A percentile compares a stretch with the other conserved stretches of the same genome.
Conservation (phyloP, 2,888 invertebrate genomes). For the Sympetrum striolatum region DNA sequence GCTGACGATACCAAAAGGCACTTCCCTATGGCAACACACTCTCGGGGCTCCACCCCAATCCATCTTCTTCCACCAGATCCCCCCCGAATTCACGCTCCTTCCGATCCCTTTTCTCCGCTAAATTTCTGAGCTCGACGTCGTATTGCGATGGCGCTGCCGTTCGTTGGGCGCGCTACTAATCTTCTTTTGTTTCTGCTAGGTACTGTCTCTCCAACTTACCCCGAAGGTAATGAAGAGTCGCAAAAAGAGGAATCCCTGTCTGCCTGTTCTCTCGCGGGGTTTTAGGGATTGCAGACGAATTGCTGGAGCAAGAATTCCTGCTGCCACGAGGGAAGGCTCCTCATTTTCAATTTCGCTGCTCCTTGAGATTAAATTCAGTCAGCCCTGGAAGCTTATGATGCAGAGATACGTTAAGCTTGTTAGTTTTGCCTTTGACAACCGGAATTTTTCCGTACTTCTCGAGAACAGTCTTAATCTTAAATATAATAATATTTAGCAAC, state of each 20-base stretch:
- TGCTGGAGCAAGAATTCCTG: neutral
- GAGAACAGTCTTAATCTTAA: too few relatives aligned
- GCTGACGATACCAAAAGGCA: constrained; percentile 41
- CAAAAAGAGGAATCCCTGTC: neutral
- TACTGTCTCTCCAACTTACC: too few relatives aligned
- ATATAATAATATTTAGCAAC: too few relatives aligned
- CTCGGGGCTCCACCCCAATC: constrained; percentile 16
- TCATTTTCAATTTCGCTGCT: neutral
- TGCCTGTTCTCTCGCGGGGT: neutral
- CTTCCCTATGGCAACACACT: constrained; percentile 41
- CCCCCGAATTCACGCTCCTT: neutral
- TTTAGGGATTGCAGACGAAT: constrained; percentile 11
- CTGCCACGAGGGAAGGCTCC: neutral
- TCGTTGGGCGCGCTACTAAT: neutral
- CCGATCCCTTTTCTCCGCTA: neutral
- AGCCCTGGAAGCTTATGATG: neutral
- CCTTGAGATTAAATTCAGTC: neutral
- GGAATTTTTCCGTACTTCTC: too few relatives aligned
- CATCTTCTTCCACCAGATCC: constrained; percentile 15
- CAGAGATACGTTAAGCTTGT: too few relatives aligned
- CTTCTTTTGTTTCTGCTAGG: constrained; percentile 26
- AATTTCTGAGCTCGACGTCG: constrained; percentile 23
- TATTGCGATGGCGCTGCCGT: constrained; percentile 31
- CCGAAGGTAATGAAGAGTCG: constrained; percentile 19
- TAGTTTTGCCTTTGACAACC: too few relatives aligned